phyloP scores from a whole-genome alignment of 2,797 vertebrate species.

The Leucoraja ocellata region DNA sequence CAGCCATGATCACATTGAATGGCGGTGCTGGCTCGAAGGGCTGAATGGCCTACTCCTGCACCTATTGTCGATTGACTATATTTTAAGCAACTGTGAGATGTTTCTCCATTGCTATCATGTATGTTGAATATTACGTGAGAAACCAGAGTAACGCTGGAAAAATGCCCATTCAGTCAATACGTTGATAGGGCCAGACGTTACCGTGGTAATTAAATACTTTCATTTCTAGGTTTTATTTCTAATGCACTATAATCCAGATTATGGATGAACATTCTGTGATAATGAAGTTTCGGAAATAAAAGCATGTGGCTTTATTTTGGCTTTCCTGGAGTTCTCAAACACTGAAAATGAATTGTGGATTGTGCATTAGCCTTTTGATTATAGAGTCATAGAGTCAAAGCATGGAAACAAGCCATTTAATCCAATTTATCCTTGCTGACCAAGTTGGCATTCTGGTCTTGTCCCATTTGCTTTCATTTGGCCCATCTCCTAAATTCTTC shows the following conservation, averaged over 20 bases:
- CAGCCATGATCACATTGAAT: too few relatives aligned
- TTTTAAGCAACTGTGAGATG: background rate
- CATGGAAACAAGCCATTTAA: too few relatives aligned
- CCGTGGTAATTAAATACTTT: background rate
- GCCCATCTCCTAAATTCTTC: too few relatives aligned
- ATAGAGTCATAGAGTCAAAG: too few relatives aligned
- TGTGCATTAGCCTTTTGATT: background rate
- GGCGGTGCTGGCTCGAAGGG: too few relatives aligned
- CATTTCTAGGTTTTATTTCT: background rate
- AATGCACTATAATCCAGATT: background rate
- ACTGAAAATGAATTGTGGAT: background rate
- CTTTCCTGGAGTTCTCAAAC: background rate
- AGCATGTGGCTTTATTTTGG: background rate
- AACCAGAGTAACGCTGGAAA: background rate
- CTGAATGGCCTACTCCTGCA: too few relatives aligned
- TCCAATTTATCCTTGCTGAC: too few relatives aligned
- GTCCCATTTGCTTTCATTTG: too few relatives aligned
- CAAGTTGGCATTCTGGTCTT: too few relatives aligned
- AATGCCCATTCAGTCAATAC: background rate
- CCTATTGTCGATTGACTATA: too few relatives aligned
- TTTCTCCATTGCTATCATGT: background rate
- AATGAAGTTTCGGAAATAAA: background rate
- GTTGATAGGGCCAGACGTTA: background rate
- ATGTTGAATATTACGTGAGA: background rate
- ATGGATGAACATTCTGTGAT: background rate